Evolutionary conservation across 2,888 invertebrate species (phyloP), one percentile per base, ranked within the genome.

Genomic region (Heteromurus nitidus): DNA sequence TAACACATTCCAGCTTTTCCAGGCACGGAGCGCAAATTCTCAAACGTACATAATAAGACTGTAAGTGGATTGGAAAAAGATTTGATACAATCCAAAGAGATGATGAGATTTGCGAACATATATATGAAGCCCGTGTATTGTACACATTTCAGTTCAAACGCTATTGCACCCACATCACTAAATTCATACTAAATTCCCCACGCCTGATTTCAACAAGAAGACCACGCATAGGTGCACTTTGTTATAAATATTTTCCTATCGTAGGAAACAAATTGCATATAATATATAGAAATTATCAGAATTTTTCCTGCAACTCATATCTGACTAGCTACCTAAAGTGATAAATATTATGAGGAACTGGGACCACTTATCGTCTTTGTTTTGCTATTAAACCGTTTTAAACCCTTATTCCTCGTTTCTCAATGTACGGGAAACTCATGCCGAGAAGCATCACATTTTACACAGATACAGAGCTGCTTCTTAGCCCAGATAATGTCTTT

Each of bases 401-500:
- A 50, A 50, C n/a, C n/a, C n/a, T n/a, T 22, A 2, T 60, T 30
- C 9, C 44, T 2, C 44, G 18, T 22, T 64, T 64, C 36, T 30
- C 18, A 22, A 3, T 22, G 44, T 44, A 44, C n/a, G n/a, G 16
- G 44, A 44, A 13, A 9, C 13, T 44, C 16, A 44, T 44, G 11
- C 44, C 44, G 2, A 44, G n/a, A n/a, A n/a, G n/a, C n/a, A n/a
- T n/a, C n/a, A n/a, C n/a, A n/a, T n/a, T n/a, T n/a, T n/a, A n/a
- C n/a, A n/a, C n/a, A n/a, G n/a, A n/a, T n/a, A n/a, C n/a, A n/a
- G n/a, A n/a, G n/a, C 44, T 69, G 65, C 47, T n/a, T n/a, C 65
- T 74, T 65, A 30, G 18, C n/a, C n/a, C 55, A 18, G 53, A 65
- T 69, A 80, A 80, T 80, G 80, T 80, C 80, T 80, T 80, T 80